These are phyloP conservation scores for Diplodus sargus DNA, from an alignment of 2,797 vertebrate genomes.

Conservation along the genomic window DNA sequence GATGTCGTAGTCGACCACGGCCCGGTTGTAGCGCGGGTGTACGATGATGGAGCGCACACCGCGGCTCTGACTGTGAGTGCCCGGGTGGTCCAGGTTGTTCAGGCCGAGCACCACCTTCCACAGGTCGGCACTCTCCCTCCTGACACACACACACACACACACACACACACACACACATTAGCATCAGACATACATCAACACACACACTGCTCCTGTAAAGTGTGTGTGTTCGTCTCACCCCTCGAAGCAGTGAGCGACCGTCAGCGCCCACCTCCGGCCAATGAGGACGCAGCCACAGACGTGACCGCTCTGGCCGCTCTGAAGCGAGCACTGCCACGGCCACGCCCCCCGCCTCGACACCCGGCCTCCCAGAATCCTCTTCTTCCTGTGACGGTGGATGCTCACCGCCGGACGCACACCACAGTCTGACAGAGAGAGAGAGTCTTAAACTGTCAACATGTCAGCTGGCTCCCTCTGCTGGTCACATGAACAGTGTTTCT, in stretches of 20 bases:
- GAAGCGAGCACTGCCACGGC: slow-evolving; percentile 98
- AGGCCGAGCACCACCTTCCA: slow-evolving; percentile 96
- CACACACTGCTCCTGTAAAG: too few relatives aligned
- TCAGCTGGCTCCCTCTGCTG: too few relatives aligned
- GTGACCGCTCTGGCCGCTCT: slow-evolving; percentile 93
- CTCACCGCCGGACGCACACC: slow-evolving; percentile 88
- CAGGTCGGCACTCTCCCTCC: slow-evolving; percentile 89
- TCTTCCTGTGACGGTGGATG: slow-evolving; percentile 68
- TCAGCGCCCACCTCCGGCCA: slow-evolving; percentile 90
- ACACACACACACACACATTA: slow-evolving; percentile 3
- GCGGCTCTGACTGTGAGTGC: slow-evolving; percentile 88
- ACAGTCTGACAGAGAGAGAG: slow-evolving; percentile 83
- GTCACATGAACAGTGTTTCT: too few relatives aligned
- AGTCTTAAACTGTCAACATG: too few relatives aligned
- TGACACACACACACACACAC: slow-evolving; percentile 44
- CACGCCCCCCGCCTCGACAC: slow-evolving; percentile 93
- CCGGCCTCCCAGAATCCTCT: slow-evolving; percentile 93
- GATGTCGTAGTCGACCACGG: slow-evolving; percentile 96
- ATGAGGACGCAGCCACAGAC: slow-evolving; percentile 96
- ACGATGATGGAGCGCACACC: slow-evolving; percentile 89
- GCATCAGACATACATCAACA: too few relatives aligned
- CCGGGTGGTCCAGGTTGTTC: slow-evolving; percentile 93
- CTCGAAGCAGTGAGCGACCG: slow-evolving; percentile 96
- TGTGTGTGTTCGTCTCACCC: slow-evolving; percentile 80
- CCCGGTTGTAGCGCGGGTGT: slow-evolving; percentile 94